Conservation (phyloP, 2,113 vertebrate genomes). For the Dromiciops gliroides region DNA sequence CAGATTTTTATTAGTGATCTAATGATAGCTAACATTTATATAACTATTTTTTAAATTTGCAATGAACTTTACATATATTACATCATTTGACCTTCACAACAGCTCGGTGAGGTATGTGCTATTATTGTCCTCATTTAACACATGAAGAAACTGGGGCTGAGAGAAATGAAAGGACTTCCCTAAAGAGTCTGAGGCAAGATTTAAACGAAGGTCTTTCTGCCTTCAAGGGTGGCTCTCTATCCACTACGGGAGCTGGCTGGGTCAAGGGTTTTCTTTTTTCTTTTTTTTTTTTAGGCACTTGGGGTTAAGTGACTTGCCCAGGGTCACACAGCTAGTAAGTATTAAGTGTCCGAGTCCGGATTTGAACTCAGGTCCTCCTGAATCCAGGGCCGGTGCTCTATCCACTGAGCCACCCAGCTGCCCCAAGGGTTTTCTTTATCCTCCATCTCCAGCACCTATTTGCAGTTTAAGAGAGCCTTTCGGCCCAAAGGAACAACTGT, state of each 20-base stretch:
- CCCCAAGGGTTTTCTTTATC: background rate
- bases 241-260: no score
- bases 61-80: background rate
- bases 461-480: background rate
- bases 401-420: no score
- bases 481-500: background rate
- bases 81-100: background rate
- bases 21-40: background rate
- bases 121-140: background rate
- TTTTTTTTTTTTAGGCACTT: no score
- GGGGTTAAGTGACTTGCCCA: no score
- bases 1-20: background rate
- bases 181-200: no score
- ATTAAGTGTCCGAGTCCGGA: background rate
- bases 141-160: background rate
- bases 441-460: background rate
- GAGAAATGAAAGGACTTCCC: background rate
- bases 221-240: no score
- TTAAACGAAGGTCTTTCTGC: no score
- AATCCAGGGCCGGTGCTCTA: background rate
- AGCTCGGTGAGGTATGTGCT: no score
- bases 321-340: no score
- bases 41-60: background rate
- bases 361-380: background rate
- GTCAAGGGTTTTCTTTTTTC: no score